Percentiles rank a stretch among this genome's conserved stretches.
These are phyloP conservation scores for Amazona guildingii DNA, from an alignment of 2,113 vertebrate species.

Conservation along the genomic window DNA sequence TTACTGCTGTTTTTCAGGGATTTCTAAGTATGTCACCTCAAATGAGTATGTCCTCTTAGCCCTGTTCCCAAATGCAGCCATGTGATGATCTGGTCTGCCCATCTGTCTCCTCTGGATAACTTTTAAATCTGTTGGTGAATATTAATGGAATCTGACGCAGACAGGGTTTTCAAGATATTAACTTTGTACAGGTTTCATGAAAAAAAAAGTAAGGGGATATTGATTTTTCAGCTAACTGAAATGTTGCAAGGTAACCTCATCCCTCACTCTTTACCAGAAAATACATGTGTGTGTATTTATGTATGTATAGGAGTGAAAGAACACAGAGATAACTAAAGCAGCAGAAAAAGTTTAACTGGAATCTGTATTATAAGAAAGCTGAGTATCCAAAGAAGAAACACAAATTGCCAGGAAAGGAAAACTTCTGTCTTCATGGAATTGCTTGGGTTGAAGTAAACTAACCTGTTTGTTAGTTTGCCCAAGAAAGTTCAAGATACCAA, in stretches of 20 bases:
- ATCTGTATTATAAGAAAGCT: not conserved
- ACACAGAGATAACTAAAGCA: not conserved
- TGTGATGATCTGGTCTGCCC: not conserved
- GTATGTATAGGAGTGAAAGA: not conserved
- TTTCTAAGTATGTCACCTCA: not conserved
- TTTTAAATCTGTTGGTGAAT: not conserved
- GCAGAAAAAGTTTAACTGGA: not conserved
- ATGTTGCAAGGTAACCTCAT: not conserved
- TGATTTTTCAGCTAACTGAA: not conserved
- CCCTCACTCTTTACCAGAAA: not conserved
- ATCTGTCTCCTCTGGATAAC: not conserved
- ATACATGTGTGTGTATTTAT: not conserved
- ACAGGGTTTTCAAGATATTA: not conserved
- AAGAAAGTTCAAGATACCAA: not conserved
- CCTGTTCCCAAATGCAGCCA: not conserved
- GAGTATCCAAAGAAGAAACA: not conserved
- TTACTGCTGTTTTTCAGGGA: not conserved
- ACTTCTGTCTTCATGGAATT: not conserved
- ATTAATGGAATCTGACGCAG: not conserved
- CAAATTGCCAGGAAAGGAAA: not conserved
- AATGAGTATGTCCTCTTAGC: not conserved
- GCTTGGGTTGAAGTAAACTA: not conserved
- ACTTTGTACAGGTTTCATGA: not conserved
- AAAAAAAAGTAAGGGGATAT: not conserved
- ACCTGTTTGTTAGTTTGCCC: not conserved